A percentile compares a stretch with the other conserved stretches of the same genome.
Conservation (phyloP, 1,140 invertebrate species). For the Antheraea mylitta region DNA sequence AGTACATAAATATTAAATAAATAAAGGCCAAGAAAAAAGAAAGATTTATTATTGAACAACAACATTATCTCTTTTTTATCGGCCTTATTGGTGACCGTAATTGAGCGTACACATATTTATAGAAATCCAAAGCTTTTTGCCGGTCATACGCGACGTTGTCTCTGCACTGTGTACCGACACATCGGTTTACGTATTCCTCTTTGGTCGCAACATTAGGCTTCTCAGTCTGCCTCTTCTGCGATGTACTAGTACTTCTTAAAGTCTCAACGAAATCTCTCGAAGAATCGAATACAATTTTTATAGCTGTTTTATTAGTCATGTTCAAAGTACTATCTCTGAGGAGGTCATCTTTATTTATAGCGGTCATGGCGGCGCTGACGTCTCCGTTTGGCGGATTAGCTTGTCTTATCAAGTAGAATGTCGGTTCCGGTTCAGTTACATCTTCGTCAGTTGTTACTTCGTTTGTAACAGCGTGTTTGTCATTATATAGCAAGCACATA, state of each 20-base stretch:
- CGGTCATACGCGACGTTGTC: conserved; percentile 59
- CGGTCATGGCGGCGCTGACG: conserved; percentile 57
- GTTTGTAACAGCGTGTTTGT: conserved; percentile 52
- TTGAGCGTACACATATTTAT: conserved; percentile 73
- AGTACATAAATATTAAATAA: conserved; percentile 1
- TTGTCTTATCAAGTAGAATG: conserved; percentile 71
- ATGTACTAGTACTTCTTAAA: conserved; percentile 51
- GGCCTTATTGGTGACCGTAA: conserved; percentile 48
- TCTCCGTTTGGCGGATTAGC: conserved; percentile 51
- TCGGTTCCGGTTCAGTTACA: conserved; percentile 62
- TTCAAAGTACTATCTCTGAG: conserved; percentile 62
- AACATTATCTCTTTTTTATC: conserved; percentile 44
- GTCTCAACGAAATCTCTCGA: conserved; percentile 68
- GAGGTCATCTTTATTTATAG: conserved; percentile 62
- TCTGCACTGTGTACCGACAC: conserved; percentile 50
- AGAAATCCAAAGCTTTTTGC: conserved; percentile 72
- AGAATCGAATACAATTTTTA: conserved; percentile 68
- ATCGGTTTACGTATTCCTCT: conserved; percentile 51
- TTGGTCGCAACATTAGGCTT: conserved; percentile 38
- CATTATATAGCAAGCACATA: conserved; percentile 70
- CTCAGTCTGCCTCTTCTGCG: conserved; percentile 30
- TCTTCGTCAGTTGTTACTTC: conserved; percentile 55
- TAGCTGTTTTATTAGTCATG: conserved; percentile 65
- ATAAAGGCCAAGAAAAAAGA: conserved; percentile 8
- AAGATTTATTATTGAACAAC: conserved; percentile 22